phyloP scores from a whole-genome alignment of 2,888 invertebrate genomes.

The Trachelus tabidus region DNA sequence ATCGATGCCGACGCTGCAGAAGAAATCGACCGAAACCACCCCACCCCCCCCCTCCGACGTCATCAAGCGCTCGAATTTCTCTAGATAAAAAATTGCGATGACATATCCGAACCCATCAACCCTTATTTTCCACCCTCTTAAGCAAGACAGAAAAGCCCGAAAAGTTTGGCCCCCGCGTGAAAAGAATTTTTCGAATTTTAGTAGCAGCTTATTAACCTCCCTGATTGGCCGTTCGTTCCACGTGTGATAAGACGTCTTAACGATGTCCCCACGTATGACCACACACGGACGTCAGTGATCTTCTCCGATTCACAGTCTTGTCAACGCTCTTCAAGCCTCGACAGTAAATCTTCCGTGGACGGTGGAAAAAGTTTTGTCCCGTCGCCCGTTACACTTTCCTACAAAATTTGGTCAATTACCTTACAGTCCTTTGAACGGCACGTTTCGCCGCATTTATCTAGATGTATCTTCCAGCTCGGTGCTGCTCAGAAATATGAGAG shows the following conservation, averaged over 20 bases:
- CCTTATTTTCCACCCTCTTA: constrained; percentile 39
- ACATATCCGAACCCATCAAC: constrained; percentile 7
- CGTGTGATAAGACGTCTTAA: not conserved
- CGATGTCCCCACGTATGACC: not conserved
- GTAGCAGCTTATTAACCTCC: not conserved
- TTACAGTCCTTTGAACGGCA: constrained; percentile 38
- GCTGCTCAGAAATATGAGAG: constrained; percentile 53
- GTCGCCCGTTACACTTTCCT: constrained; percentile 9
- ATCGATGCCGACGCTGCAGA: not conserved
- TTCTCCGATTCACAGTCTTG: not conserved
- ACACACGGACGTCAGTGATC: not conserved
- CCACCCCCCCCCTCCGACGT: not conserved
- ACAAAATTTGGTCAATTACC: constrained; percentile 36
- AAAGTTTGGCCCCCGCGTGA: constrained; percentile 26
- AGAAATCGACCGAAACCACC: not conserved
- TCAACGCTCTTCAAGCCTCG: constrained; percentile 13
- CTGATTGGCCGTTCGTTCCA: not conserved
- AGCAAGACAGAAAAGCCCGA: constrained; percentile 17
- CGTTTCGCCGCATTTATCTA: constrained; percentile 63
- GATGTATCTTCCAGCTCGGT: constrained; percentile 58
- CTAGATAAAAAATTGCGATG: constrained; percentile 32
- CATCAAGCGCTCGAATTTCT: constrained; percentile 14
- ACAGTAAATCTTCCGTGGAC: constrained; percentile 18
- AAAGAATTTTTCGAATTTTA: not conserved
- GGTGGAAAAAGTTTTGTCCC: constrained; percentile 9